These are phyloP conservation scores for Dusona sp. DNA, from an alignment of 2,888 invertebrate species.

Conservation along the genomic window DNA sequence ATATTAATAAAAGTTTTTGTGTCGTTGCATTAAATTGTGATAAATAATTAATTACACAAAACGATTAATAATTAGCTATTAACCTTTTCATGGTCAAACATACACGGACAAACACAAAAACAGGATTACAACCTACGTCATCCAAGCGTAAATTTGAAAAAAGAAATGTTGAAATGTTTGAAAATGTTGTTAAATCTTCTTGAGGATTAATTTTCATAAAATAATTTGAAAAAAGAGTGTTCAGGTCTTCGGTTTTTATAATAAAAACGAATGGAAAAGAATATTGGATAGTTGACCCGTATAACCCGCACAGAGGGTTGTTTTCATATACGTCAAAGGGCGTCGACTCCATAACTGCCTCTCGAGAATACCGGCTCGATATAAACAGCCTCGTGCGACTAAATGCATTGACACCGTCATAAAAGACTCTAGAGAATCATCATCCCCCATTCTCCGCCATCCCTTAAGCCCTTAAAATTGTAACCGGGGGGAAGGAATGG, in stretches of 20 bases:
- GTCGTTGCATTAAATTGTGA: background rate
- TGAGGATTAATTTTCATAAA: background rate
- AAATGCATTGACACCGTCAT: background rate
- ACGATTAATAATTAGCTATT: background rate
- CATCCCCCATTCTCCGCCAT: background rate
- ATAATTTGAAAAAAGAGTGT: background rate
- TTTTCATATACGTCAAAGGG: conserved; percentile 51
- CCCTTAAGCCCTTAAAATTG: background rate
- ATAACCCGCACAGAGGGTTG: background rate
- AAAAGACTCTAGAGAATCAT: conserved; percentile 17
- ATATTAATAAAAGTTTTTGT: background rate
- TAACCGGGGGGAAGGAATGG: background rate
- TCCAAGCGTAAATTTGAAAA: background rate
- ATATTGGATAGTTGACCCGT: background rate
- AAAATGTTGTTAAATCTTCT: background rate
- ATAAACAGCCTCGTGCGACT: background rate
- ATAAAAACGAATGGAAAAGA: background rate
- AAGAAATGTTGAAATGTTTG: background rate
- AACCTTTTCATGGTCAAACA: background rate
- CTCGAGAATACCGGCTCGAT: conserved; percentile 29
- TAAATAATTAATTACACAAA: background rate
- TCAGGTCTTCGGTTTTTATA: background rate
- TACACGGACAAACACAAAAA: background rate
- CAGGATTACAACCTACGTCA: background rate
- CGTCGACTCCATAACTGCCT: conserved; percentile 48